A percentile compares a stretch with the other conserved stretches of the same genome.
These are phyloP conservation scores for Galago senegalensis DNA, from an alignment of 2,797 vertebrate genomes.

Conservation along the genomic window DNA sequence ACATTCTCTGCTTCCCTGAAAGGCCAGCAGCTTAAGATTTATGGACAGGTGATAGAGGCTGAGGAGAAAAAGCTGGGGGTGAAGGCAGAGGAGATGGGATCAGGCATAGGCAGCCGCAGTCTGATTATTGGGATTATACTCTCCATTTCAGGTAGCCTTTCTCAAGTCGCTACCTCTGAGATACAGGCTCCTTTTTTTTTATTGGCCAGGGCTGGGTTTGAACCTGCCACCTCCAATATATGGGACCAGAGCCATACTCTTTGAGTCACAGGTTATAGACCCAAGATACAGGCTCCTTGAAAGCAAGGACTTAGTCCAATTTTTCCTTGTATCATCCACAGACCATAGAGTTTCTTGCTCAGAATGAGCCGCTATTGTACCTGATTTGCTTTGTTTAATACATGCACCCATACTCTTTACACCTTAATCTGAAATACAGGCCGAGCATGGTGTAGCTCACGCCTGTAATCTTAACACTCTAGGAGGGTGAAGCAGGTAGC, in stretches of 20 bases:
- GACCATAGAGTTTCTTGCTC: background rate
- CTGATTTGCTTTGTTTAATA: background rate
- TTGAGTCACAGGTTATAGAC: too few species aligned
- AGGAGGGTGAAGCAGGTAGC: too few species aligned
- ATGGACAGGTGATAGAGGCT: background rate
- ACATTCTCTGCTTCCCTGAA: background rate
- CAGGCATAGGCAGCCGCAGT: background rate
- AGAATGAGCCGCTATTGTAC: background rate
- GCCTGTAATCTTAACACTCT: too few species aligned
- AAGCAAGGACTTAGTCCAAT: background rate
- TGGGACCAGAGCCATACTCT: too few species aligned
- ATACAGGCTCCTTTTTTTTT: background rate
- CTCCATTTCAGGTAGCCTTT: background rate
- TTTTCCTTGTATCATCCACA: background rate
- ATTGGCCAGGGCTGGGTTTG: too few species aligned
- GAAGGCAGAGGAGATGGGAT: fast-evolving
- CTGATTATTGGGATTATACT: background rate
- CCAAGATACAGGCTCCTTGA: background rate
- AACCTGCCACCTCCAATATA: too few species aligned
- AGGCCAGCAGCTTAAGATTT: background rate
- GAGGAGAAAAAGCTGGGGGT: fast-evolving
- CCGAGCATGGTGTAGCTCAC: too few species aligned
- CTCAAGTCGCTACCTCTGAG: background rate
- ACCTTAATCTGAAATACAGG: background rate
- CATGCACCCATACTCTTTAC: background rate